phyloP scores from a whole-genome alignment of 1,140 invertebrate genomes.

The Diorhabda carinulata region DNA sequence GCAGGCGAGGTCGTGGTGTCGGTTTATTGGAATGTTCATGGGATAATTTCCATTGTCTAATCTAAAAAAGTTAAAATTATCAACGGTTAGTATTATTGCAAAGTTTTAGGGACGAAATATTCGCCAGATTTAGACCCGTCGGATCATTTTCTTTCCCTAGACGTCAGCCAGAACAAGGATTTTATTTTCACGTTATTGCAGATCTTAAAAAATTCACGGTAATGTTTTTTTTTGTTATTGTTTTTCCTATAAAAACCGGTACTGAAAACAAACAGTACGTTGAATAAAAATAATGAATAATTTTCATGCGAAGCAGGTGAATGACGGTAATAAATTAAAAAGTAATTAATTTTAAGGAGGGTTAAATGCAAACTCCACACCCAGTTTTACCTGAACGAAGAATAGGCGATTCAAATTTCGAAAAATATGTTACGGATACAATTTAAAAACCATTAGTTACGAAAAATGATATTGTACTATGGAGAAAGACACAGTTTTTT shows the following conservation, averaged over 20 bases:
- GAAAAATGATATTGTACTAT: not conserved
- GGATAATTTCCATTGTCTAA: too few relatives aligned
- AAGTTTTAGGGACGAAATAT: too few relatives aligned
- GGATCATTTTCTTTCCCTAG: too few relatives aligned
- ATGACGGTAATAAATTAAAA: conserved; percentile 23
- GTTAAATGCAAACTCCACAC: conserved; percentile 21
- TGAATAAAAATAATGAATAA: conserved; percentile 16
- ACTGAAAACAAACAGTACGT: conserved; percentile 11
- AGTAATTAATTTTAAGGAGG: conserved; percentile 20
- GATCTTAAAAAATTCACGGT: too few relatives aligned
- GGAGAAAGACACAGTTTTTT: not conserved
- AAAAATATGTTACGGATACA: conserved; percentile 9
- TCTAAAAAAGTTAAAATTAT: too few relatives aligned
- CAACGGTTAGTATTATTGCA: too few relatives aligned
- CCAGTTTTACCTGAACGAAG: conserved; percentile 15
- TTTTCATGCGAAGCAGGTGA: conserved; percentile 20
- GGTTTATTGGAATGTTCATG: too few relatives aligned
- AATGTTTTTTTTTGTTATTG: too few relatives aligned
- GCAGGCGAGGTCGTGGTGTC: too few relatives aligned
- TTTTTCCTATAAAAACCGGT: not conserved
- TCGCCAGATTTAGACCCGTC: not conserved
- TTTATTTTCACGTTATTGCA: too few relatives aligned
- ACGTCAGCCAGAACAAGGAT: too few relatives aligned
- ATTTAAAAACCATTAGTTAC: not conserved
- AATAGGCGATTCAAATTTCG: conserved; percentile 18